Evolutionary conservation across 2,797 vertebrate genomes (phyloP).

Genomic region (Carcharodon carcharias): DNA sequence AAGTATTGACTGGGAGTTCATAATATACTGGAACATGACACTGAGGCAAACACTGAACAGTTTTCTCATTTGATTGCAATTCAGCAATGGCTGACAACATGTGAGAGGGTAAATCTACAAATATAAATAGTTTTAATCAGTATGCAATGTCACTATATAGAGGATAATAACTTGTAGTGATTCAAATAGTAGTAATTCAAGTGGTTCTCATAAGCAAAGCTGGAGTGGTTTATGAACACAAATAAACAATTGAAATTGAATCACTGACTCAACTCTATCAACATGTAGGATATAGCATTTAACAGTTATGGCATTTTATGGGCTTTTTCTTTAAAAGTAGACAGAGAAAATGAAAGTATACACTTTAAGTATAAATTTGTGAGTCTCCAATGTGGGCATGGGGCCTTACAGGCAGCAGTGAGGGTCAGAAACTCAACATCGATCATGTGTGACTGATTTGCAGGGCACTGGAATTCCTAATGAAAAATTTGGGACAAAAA

Average conservation of each 20-base stretch:
- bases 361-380: not conserved
- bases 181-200: not conserved
- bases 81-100: not conserved
- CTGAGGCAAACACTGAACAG: not conserved
- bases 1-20: no score
- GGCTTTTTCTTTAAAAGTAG: not conserved
- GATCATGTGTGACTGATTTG: not conserved
- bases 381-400: not conserved
- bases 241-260: constrained; percentile 27
- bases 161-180: constrained; percentile 20
- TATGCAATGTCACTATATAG: not conserved
- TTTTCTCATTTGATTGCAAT: not conserved
- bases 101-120: not conserved
- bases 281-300: not conserved
- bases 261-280: not conserved
- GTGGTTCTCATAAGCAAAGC: constrained; percentile 16
- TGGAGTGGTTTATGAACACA: not conserved
- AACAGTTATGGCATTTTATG: not conserved
- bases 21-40: no score
- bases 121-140: constrained; percentile 15
- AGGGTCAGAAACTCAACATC: not conserved
- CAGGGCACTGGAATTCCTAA: not conserved
- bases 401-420: not conserved
- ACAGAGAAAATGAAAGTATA: not conserved
- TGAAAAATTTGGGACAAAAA: not conserved